phyloP scores from a whole-genome alignment of 2,797 vertebrate species.

The Brachyalestes nurse region DNA sequence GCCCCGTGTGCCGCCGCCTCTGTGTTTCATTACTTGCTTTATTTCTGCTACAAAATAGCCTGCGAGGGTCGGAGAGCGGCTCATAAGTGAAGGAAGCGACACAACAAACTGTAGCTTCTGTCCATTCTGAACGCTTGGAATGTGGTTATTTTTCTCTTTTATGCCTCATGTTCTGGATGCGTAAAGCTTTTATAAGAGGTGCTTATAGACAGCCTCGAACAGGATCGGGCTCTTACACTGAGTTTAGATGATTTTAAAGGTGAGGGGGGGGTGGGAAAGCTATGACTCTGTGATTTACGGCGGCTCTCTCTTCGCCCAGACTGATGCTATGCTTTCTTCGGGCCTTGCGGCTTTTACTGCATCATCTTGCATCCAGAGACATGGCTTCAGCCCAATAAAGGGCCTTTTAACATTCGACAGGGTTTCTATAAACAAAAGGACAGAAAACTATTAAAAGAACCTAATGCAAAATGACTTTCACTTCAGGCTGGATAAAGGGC shows the following conservation, averaged over 20 bases:
- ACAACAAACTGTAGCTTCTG: slow-evolving; percentile 6
- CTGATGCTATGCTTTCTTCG: slow-evolving; percentile 81
- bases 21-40: neutral
- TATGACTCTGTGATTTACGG: slow-evolving; percentile 80
- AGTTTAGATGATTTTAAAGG: slow-evolving; percentile 85
- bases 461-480: slow-evolving; percentile 64
- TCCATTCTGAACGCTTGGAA: slow-evolving; percentile 69
- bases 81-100: neutral
- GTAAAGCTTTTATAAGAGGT: slow-evolving; percentile 81
- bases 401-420: slow-evolving; percentile 81
- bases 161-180: slow-evolving; percentile 69
- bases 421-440: slow-evolving; percentile 77
- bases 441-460: slow-evolving; percentile 69
- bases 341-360: slow-evolving; percentile 79
- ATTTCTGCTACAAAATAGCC: neutral
- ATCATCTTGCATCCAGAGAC: slow-evolving; percentile 85
- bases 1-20: neutral
- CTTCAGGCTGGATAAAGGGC: slow-evolving; percentile 54
- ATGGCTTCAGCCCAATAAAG: slow-evolving; percentile 79
- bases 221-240: slow-evolving; percentile 82
- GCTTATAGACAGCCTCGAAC: slow-evolving; percentile 78
- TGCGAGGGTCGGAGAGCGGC: neutral
- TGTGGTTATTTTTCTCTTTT: slow-evolving; percentile 70
- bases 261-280: slow-evolving; percentile 68
- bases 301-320: slow-evolving; percentile 79